Conservation (phyloP, 2,888 invertebrate species). For the Hanleya hanleyi region DNA sequence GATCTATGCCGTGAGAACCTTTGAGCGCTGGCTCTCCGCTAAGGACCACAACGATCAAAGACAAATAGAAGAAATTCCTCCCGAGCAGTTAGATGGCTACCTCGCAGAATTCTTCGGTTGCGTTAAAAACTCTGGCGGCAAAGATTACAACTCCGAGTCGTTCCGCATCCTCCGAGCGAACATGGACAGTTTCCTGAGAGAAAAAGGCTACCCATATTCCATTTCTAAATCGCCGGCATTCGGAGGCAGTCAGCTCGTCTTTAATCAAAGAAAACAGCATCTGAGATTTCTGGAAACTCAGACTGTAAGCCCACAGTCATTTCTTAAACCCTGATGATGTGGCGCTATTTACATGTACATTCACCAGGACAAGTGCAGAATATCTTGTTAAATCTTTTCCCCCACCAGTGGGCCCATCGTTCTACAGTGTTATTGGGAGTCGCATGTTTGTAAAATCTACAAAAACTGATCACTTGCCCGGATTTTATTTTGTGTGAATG, state of each 20-base stretch:
- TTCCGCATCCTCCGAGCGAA: neutral
- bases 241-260: neutral
- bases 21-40: neutral
- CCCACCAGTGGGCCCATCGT: no score
- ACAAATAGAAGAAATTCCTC: neutral
- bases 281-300: no score
- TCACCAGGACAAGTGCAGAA: no score
- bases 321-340: no score
- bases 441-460: no score
- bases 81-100: neutral
- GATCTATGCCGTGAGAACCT: neutral
- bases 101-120: neutral
- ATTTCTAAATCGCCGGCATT: neutral
- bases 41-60: neutral
- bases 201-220: neutral
- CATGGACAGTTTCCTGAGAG: neutral
- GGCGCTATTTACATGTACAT: no score
- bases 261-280: neutral
- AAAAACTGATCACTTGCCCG: no score
- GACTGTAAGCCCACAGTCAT: no score
- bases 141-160: neutral
- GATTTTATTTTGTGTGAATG: no score
- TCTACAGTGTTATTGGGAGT: no score
- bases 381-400: no score
- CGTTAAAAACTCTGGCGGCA: neutral